Conservation (phyloP, 2,113 vertebrate species). For the Ictidomys tridecemlineatus region DNA sequence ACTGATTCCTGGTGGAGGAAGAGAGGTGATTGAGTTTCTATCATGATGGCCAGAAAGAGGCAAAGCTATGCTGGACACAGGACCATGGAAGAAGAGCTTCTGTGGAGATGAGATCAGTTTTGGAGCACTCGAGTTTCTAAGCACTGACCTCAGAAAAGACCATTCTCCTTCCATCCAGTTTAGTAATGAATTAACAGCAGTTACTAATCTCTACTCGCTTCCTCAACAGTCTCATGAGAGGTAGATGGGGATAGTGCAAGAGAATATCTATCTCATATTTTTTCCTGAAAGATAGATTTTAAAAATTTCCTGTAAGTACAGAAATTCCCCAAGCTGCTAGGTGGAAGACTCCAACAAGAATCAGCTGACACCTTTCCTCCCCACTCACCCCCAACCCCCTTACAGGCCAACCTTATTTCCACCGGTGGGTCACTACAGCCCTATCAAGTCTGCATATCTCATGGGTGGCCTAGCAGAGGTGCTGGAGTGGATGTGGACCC, state of each 20-base stretch:
- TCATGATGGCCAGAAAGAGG: neutral
- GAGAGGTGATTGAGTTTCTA: neutral
- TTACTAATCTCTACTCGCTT: slow-evolving; percentile 41
- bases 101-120: neutral
- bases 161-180: neutral
- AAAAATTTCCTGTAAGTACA: slow-evolving; percentile 4
- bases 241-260: neutral
- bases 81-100: neutral
- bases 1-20: neutral
- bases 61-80: neutral
- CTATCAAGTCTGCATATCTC: neutral
- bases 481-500: neutral
- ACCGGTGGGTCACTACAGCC: neutral
- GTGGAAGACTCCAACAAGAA: neutral
- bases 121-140: neutral
- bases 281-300: slow-evolving; percentile 55
- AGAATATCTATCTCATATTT: neutral
- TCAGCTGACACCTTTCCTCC: neutral
- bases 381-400: neutral
- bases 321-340: neutral
- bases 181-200: slow-evolving; percentile 37
- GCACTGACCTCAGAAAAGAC: slow-evolving; percentile 1
- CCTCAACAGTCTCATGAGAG: slow-evolving; percentile 31
- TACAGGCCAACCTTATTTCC: neutral
- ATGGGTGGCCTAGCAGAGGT: neutral